Conservation (phyloP, 2,113 vertebrate species). For the Ochotona princeps region DNA sequence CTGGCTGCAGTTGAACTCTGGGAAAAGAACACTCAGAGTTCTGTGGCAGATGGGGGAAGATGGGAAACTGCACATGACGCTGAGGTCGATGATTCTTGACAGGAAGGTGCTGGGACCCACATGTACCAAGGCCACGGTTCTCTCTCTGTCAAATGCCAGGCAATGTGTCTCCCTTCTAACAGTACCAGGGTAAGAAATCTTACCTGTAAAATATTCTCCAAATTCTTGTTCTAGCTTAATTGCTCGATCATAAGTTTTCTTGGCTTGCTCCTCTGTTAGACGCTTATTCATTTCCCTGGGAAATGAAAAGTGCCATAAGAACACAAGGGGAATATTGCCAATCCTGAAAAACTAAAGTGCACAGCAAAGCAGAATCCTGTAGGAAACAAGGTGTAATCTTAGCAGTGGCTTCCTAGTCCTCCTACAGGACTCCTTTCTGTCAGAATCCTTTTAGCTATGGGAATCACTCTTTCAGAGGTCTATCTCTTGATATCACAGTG, state of each 20-base stretch:
- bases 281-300: conserved; percentile 98
- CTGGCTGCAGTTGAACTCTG: not conserved
- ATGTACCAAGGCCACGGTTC: not conserved
- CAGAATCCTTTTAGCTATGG: not conserved
- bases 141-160: not conserved
- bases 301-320: conserved; percentile 52
- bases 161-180: not conserved
- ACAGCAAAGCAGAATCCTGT: not conserved
- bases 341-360: not conserved
- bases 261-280: conserved; percentile 97
- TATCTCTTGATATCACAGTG: not conserved
- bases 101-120: not conserved
- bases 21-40: not conserved
- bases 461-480: not conserved
- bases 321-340: conserved; percentile 12
- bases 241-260: conserved; percentile 95
- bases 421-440: not conserved
- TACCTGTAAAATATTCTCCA: conserved; percentile 99
- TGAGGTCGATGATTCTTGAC: not conserved
- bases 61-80: not conserved
- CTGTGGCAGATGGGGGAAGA: not conserved
- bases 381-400: not conserved
- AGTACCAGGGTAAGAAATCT: not conserved
- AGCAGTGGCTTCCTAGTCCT: not conserved
- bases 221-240: conserved; percentile 99